Conservation (phyloP, 2,888 invertebrate species). For the Heliconius ismenius region DNA sequence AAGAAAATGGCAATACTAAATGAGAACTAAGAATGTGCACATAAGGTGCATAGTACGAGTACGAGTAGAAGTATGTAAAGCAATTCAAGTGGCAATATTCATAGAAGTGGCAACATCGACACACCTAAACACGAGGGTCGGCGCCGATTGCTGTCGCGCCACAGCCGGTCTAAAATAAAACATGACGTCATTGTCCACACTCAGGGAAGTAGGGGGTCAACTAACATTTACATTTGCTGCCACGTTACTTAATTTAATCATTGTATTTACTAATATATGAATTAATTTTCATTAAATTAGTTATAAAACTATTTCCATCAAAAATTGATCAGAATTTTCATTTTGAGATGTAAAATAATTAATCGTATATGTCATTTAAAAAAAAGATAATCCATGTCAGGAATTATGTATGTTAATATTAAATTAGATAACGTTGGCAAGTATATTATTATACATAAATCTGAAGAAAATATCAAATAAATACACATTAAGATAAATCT, state of each 20-base stretch:
- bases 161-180: constrained; percentile 82
- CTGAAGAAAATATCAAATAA: constrained; percentile 13
- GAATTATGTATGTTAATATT: not conserved
- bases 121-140: constrained; percentile 83
- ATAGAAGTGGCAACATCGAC: constrained; percentile 77
- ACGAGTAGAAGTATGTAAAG: constrained; percentile 15
- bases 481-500: constrained; percentile 4
- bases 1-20: constrained; percentile 14
- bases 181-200: constrained; percentile 72
- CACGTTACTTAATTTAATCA: constrained; percentile 32
- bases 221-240: constrained; percentile 42
- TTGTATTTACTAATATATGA: not conserved
- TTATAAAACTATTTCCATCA: not conserved
- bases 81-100: constrained; percentile 65
- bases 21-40: constrained; percentile 29
- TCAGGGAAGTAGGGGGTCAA: constrained; percentile 55
- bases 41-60: constrained; percentile 24
- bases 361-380: not conserved
- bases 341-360: not conserved
- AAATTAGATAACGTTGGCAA: constrained; percentile 36
- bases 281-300: not conserved
- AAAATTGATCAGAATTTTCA: not conserved
- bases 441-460: constrained; percentile 18
- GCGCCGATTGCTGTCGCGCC: constrained; percentile 82
- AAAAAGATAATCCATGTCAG: not conserved